Base-by-base conservation (phyloP, 1,140 invertebrate species). In the Phthorimaea operculella region DNA sequence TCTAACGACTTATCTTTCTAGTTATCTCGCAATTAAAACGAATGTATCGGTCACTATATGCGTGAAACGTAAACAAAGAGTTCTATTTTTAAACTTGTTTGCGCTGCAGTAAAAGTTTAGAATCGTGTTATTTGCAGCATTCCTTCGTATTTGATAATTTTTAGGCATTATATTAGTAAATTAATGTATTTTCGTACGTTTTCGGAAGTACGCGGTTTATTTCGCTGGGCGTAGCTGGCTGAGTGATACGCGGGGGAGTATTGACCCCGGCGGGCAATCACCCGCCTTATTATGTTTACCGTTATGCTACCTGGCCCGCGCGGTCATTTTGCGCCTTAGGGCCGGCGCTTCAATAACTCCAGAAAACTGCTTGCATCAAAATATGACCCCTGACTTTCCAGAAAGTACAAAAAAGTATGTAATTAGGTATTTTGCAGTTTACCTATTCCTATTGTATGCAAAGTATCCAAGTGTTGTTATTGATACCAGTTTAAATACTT, bases 1-100 rank as follows among this genome's bases (percentile, higher is more conserved):
- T 68, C 57, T 60, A 48, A 12, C 21, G 16, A 33, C 33, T 52
- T 34, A 45, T 44, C 44, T 16, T 4, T 5, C 9, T 14, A 47
- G n/a, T 16, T 16, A 47, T 47, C 15, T 47, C 10, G 44, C 16
- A 47, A 51, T 16, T 9, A 14, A 8, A 47, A 47, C 11, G 7
- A 47, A 28, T 28, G 21, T 28, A 28, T 28, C 21, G 21, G 21
- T 3, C 14, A 47, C n/a, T 9, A 15, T 15, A 47, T 14, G n/a
- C 16, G 9, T 47, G 39, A 42, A 28, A 39, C 36, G n/a, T 47
- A 47, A 47, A 47, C 44, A 47, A 47, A 47, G 44, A 17, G 16
- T 16, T 47, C 44, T 47, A 47, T 47, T 47, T 47, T 47, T 47
- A 47, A 47, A 47, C 9, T 4, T 28, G 21, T 28, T 28, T 28